Evolutionary conservation across 2,888 invertebrate species (phyloP).

Genomic region (Ornithoptera alexandrae): DNA sequence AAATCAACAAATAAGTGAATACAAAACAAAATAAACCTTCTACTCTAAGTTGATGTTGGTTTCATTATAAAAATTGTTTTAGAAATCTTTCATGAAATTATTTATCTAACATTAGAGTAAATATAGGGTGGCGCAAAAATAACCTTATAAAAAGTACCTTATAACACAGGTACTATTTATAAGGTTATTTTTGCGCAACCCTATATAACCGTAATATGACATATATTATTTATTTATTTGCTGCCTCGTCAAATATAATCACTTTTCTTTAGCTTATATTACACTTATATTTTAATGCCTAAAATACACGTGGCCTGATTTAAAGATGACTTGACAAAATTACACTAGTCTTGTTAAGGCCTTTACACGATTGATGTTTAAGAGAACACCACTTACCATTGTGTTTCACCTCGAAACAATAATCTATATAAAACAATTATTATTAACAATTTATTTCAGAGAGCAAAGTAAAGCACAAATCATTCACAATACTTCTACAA

Average conservation of each 20-base stretch:
- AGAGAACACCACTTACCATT: conserved; percentile 18
- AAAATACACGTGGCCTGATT: conserved; percentile 20
- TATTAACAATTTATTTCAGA: conserved; percentile 38
- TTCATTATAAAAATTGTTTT: no score
- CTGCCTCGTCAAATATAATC: not conserved
- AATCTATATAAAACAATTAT: conserved; percentile 32
- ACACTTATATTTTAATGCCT: not conserved
- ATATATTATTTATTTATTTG: no score
- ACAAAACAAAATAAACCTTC: no score
- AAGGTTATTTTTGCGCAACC: no score
- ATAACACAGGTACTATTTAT: no score
- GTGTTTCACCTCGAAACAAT: not conserved
- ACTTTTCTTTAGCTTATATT: not conserved
- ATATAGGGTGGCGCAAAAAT: no score
- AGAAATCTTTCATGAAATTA: no score
- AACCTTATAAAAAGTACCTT: no score
- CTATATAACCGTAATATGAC: no score
- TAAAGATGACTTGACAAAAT: conserved; percentile 26
- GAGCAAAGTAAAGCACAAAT: conserved; percentile 44
- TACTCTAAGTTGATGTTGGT: no score
- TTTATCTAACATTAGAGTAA: no score
- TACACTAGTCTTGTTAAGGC: not conserved
- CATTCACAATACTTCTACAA: conserved; percentile 54
- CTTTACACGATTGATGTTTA: not conserved
- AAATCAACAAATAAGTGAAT: no score